Base-by-base conservation (phyloP, 2,888 invertebrate species). In the Leucoma salicis region DNA sequence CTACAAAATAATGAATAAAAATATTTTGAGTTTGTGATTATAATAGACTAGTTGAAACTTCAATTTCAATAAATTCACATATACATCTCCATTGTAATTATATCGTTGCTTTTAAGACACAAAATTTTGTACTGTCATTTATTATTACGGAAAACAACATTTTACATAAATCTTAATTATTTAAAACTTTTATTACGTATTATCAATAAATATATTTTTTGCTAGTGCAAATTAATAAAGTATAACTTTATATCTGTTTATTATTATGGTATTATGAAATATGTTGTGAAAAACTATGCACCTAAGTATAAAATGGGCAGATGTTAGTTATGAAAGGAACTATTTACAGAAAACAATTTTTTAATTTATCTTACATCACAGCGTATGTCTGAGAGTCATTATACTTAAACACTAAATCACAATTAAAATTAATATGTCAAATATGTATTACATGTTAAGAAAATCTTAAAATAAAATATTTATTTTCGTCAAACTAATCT, bases 371-470 rank as follows among this genome's bases (percentile, higher is more conserved):
- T 83, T 84, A 87, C 83, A 88, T 88, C 88, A 88, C 88, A 88
- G 87, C 87, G 72, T 77, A 74, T 70, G 86, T 84, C 82, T 82
- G 88, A 87, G 85, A 85, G 84, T 80, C 78, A 61, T 63, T 66
- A 25, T 82, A 84, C 82, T 83, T 86, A 84, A 72, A 55, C 27
- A 43, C 56, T 64, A 67, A 34, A 54, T 54, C 57, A 57, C 55
- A 53, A 49, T 53, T 53, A 57, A 54, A 62, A 47, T 47, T 53
- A 75, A 69, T 73, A 71, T 79, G 74, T 82, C 78, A 72, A 73
- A 73, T 66, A 63, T 63, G 55, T 56, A 52, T 54, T 60, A 63
- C 64, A 53, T 46, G 3, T 59, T 31, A 10, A 64, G 68, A 42
- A 52, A 53, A 52, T 48, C 59, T 58, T 52, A 66, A 59, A 57